These are phyloP conservation scores for Penaeus vannamei DNA, from an alignment of 1,140 invertebrate species.

Conservation along the genomic window DNA sequence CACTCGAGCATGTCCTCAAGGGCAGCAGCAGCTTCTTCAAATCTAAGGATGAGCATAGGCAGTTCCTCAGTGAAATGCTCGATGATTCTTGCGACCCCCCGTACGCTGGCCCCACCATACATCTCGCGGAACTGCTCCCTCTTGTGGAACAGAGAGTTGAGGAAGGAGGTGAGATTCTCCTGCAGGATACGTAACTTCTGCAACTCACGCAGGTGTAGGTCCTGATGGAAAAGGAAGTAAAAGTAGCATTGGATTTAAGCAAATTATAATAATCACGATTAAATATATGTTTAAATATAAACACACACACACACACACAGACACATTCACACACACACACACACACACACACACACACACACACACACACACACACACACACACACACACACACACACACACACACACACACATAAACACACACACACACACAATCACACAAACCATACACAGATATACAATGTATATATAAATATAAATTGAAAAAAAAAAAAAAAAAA, in stretches of 20 bases:
- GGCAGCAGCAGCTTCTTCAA: slow-evolving; percentile 77
- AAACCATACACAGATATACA: too few relatives aligned
- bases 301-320: too few relatives aligned
- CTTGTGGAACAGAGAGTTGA: slow-evolving; percentile 73
- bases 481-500: too few relatives aligned
- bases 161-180: slow-evolving; percentile 74
- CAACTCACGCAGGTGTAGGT: slow-evolving; percentile 74
- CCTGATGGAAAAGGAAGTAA: slow-evolving; percentile 69
- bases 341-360: too few relatives aligned
- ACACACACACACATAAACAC: too few relatives aligned
- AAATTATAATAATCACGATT: not conserved
- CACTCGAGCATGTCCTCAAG: slow-evolving; percentile 79
- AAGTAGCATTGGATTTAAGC: not conserved
- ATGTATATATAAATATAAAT: too few relatives aligned
- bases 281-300: not conserved
- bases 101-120: slow-evolving; percentile 76
- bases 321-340: too few relatives aligned
- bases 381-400: too few relatives aligned
- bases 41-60: slow-evolving; percentile 77
- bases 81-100: slow-evolving; percentile 77
- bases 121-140: slow-evolving; percentile 77
- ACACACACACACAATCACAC: too few relatives aligned
- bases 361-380: too few relatives aligned
- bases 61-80: slow-evolving; percentile 78
- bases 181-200: slow-evolving; percentile 75